These are phyloP conservation scores for Macrostomum lignano DNA, from an alignment of 1,140 invertebrate species.

Conservation along the genomic window DNA sequence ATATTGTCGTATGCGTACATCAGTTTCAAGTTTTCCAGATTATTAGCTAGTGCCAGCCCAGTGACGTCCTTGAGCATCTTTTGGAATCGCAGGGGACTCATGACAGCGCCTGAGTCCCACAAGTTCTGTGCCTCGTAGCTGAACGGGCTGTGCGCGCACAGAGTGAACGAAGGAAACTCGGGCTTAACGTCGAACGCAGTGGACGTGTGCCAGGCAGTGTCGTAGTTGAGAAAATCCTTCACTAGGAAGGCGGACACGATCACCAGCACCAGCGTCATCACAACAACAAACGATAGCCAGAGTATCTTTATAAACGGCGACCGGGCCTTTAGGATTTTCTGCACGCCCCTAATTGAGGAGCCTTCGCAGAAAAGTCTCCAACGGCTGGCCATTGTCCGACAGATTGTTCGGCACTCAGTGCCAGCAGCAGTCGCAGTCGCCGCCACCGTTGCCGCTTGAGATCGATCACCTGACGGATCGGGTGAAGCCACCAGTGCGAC, in stretches of 20 bases:
- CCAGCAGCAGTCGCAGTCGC: too few relatives aligned
- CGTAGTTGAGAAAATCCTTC: conserved; percentile 1
- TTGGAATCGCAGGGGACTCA: not conserved
- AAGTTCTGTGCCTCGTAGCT: not conserved
- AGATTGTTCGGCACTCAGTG: too few relatives aligned
- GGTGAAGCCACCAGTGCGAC: too few relatives aligned
- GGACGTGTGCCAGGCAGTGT: conserved; percentile 1
- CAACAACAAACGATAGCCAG: not conserved
- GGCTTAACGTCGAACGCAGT: conserved; percentile 1
- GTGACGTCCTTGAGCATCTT: not conserved
- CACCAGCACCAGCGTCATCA: not conserved
- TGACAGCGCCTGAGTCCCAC: not conserved
- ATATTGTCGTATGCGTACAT: not conserved
- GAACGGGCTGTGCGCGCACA: conserved; percentile 1
- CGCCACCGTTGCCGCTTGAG: too few relatives aligned
- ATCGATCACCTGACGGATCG: too few relatives aligned
- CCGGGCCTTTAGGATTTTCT: conserved; percentile 3
- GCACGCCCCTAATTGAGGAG: conserved; percentile 4
- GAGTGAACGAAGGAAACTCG: conserved; percentile 1
- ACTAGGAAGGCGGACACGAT: not conserved
- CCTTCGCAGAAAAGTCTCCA: conserved; percentile 3
- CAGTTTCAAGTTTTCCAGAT: not conserved
- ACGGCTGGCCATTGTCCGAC: too few relatives aligned
- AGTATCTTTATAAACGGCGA: not conserved
- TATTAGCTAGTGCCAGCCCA: not conserved